Evolutionary conservation across 2,113 vertebrate species (phyloP), one percentile per base, ranked within the genome.

Genomic region (Taxidea taxus): DNA sequence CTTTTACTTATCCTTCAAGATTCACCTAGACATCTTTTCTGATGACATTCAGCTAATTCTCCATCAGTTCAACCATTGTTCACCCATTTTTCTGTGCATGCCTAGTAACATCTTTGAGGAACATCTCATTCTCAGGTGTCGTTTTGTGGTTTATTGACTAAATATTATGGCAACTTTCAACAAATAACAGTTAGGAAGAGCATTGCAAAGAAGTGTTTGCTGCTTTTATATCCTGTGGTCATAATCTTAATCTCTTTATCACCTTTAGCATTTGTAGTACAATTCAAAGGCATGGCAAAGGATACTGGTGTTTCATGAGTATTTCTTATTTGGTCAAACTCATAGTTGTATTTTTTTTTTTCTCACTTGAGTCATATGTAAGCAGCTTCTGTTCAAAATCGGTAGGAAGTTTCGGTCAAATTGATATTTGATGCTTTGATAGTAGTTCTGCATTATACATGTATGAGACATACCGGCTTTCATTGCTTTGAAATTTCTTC

Each of bases 341-440:
- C n/a, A 39, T 25, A 54, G 21, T 72, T 91, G 81, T 37, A 14
- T 9, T 78, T 66, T 77, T 78, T 66, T 77, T 81, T 88, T 83
- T 21, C 37, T 77, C 31, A 54, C 0, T 8, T 47, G 58, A 51
- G 78, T 77, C 8, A 20, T 47, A 14, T n/a, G 44, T 51, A 95
- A 94, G 68, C 87, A 58, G n/a, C 64, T 54, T 87, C 78, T 91
- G 27, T 81, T 96, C 1, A 49, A 90, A 91, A 89, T 62, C 84
- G 96, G 42, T 68, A 95, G 66, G 74, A 91, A 68, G 37, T 64
- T 47, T 81, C 0, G 0, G 51, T 83, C 29, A 34, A 89, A 62
- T 42, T 54, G 56, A 25, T 62, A 81, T 56, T 42, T 64, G 62
- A 47, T 74, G 7, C 37, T 95, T 93, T 80, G 90, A 78, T 87